These are phyloP conservation scores for Sebastes oblongus DNA, from an alignment of 2,797 vertebrate species.

Conservation along the genomic window DNA sequence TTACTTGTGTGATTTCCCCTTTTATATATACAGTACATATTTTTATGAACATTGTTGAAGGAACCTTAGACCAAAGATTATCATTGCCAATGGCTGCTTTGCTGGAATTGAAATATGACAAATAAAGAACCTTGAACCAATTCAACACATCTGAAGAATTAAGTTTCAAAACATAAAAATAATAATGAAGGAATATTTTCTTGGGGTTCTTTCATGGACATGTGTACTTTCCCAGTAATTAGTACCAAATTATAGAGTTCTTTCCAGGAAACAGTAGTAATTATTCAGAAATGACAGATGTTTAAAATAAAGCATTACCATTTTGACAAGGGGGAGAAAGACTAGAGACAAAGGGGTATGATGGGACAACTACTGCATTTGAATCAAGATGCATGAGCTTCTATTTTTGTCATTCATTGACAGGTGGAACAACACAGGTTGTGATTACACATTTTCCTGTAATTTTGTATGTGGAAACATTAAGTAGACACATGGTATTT, in stretches of 20 bases:
- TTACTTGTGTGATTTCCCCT: no score
- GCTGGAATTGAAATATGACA: no score
- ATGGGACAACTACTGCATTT: neutral
- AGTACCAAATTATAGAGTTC: neutral
- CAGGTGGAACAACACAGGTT: neutral
- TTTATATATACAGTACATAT: no score
- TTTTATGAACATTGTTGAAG: no score
- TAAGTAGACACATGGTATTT: neutral
- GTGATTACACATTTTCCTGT: neutral
- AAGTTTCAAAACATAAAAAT: neutral
- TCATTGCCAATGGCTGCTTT: no score
- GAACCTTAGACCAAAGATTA: no score
- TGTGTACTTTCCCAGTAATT: neutral
- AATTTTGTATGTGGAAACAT: neutral
- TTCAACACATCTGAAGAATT: no score
- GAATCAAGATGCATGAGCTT: neutral
- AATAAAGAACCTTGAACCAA: no score
- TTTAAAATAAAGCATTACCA: neutral
- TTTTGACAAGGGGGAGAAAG: neutral
- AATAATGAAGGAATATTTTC: neutral
- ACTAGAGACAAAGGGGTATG: neutral
- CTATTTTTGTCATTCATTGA: neutral
- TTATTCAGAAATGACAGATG: neutral
- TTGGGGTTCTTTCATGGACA: neutral
- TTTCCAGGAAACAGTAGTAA: neutral